A percentile compares a stretch with the other conserved stretches of the same genome.
phyloP scores from a whole-genome alignment of 2,797 vertebrate genomes.

The Xyrichtys novacula region DNA sequence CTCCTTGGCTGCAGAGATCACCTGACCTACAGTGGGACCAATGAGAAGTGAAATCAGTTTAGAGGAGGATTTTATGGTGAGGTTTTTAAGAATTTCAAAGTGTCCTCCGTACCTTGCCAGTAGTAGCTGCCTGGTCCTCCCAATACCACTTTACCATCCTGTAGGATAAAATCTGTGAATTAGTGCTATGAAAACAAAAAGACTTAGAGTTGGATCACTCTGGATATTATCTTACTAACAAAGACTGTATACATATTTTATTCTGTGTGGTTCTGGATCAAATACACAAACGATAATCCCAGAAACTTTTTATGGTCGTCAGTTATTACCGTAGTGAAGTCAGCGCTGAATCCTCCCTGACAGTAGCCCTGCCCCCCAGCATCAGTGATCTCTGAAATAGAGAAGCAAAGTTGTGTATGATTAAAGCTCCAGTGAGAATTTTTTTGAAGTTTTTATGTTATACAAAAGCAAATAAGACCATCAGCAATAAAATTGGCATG shows the following conservation, averaged over 20 bases:
- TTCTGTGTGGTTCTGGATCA: too few relatives aligned
- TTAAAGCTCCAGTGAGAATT: too few relatives aligned
- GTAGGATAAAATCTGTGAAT: conserved; percentile 56
- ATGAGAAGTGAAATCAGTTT: not conserved
- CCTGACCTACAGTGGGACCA: conserved; percentile 84
- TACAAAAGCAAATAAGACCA: too few relatives aligned
- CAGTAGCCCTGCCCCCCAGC: conserved; percentile 90
- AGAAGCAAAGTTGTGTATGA: not conserved
- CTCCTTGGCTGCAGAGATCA: conserved; percentile 90
- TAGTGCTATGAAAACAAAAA: conserved; percentile 17
- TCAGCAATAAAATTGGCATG: too few relatives aligned
- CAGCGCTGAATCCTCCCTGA: conserved; percentile 95
- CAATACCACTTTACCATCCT: conserved; percentile 92
- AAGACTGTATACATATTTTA: too few relatives aligned
- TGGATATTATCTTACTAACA: too few relatives aligned
- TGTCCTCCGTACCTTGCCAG: conserved; percentile 90
- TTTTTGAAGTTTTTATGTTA: too few relatives aligned
- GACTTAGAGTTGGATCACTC: not conserved
- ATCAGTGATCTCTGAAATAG: conserved; percentile 81
- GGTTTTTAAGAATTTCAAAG: not conserved
- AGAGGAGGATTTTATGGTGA: conserved; percentile 3
- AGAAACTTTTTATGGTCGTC: not conserved
- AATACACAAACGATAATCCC: too few relatives aligned
- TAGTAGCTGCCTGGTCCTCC: conserved; percentile 94
- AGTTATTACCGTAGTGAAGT: conserved; percentile 90